Conservation (phyloP, 2,797 vertebrate species). For the Neomorphus geoffroyi region DNA sequence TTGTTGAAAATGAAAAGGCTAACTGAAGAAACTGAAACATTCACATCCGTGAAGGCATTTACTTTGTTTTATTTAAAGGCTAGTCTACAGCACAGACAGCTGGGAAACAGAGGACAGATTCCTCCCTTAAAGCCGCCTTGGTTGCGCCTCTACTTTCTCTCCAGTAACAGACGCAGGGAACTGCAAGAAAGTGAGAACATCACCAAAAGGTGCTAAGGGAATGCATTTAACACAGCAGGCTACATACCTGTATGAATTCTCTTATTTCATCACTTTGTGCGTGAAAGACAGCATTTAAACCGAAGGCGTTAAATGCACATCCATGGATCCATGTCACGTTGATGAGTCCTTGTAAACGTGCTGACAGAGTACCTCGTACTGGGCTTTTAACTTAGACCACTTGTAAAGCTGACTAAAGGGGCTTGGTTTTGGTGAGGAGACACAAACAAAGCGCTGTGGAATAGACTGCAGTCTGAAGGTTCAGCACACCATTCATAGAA, state of each 20-base stretch:
- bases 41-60: not conserved
- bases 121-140: not conserved
- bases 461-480: not conserved
- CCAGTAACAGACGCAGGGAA: not conserved
- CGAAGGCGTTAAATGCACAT: not conserved
- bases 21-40: not conserved
- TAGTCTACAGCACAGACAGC: not conserved
- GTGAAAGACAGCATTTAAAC: not conserved
- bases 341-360: not conserved
- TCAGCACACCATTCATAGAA: not conserved
- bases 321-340: not conserved
- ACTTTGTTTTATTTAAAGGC: not conserved
- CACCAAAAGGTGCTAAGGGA: not conserved
- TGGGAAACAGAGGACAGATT: not conserved
- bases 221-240: not conserved
- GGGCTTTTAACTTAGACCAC: not conserved
- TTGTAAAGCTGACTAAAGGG: not conserved
- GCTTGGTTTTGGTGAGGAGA: not conserved
- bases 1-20: not conserved
- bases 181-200: not conserved
- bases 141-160: not conserved
- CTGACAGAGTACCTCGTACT: not conserved
- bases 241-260: not conserved
- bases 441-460: not conserved
- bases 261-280: not conserved